Percentiles rank a stretch among this genome's conserved stretches.
Evolutionary conservation across 2,888 invertebrate genomes (phyloP).

Genomic region (Aplocera efformata): DNA sequence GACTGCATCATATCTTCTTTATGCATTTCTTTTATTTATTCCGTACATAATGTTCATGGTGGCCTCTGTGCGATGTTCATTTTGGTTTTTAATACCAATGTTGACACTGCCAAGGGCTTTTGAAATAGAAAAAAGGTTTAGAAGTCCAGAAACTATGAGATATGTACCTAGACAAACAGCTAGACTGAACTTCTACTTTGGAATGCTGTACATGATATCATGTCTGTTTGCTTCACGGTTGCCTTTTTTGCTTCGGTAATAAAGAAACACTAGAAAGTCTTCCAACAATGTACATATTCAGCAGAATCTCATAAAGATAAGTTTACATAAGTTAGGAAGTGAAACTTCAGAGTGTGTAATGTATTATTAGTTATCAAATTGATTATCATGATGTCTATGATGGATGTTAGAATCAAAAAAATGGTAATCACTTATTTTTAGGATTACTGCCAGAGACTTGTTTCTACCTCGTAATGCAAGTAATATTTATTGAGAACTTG

Average conservation of each 20-base stretch:
- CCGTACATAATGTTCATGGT: constrained; percentile 95
- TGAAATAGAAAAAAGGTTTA: constrained; percentile 92
- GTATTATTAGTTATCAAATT: too few species aligned
- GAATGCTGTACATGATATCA: constrained; percentile 92
- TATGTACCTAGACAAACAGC: constrained; percentile 94
- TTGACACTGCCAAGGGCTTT: constrained; percentile 94
- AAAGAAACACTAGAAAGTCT: too few species aligned
- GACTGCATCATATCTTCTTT: constrained; percentile 94
- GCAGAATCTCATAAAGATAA: too few species aligned
- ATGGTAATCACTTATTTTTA: too few species aligned
- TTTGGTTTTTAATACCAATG: constrained; percentile 94
- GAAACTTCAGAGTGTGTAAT: too few species aligned
- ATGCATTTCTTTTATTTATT: constrained; percentile 92
- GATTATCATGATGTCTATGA: too few species aligned
- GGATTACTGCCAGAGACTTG: too few species aligned
- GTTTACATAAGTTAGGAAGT: too few species aligned
- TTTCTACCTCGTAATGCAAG: too few species aligned
- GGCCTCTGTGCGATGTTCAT: constrained; percentile 89
- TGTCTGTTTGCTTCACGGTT: constrained; percentile 85
- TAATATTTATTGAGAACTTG: too few species aligned
- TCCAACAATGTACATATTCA: too few species aligned
- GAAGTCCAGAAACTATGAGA: constrained; percentile 88
- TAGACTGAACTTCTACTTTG: constrained; percentile 93
- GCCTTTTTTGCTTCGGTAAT: constrained; percentile 74
- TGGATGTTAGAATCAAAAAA: too few species aligned